These are phyloP conservation scores for Diabrotica balteata DNA, from an alignment of 2,888 invertebrate species.

Conservation along the genomic window DNA sequence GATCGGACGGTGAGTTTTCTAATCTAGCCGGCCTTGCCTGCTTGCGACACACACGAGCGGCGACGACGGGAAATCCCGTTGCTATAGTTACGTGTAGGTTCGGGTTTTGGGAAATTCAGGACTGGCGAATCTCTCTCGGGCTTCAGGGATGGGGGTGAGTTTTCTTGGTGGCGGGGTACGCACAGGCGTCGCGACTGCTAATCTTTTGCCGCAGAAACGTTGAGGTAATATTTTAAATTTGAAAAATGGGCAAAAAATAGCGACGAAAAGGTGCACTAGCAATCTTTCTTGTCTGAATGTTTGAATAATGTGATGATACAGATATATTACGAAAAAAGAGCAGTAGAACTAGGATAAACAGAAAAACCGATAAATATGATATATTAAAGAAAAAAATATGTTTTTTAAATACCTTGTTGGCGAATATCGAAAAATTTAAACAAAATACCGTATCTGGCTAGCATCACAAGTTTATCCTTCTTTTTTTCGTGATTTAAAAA, in stretches of 20 bases:
- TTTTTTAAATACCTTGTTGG: too few species aligned
- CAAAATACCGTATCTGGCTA: too few species aligned
- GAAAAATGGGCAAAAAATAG: not conserved
- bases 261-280: not conserved
- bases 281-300: too few species aligned
- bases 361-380: not conserved
- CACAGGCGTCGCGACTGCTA: not conserved
- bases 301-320: too few species aligned
- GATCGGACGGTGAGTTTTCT: conserved; percentile 20
- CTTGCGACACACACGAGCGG: conserved; percentile 25
- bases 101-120: conserved; percentile 32
- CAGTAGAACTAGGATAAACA: not conserved
- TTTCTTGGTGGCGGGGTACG: conserved; percentile 2
- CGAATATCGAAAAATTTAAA: too few species aligned
- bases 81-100: conserved; percentile 43
- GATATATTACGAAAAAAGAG: not conserved
- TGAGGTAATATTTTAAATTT: not conserved
- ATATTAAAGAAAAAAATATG: not conserved
- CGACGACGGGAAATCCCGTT: conserved; percentile 36
- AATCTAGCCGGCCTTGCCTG: conserved; percentile 16
- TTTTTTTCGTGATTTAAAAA: too few species aligned
- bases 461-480: too few species aligned
- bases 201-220: not conserved
- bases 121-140: conserved; percentile 28
- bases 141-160: not conserved